These are phyloP conservation scores for Brenthis daphne DNA, from an alignment of 2,888 invertebrate species.

Conservation along the genomic window DNA sequence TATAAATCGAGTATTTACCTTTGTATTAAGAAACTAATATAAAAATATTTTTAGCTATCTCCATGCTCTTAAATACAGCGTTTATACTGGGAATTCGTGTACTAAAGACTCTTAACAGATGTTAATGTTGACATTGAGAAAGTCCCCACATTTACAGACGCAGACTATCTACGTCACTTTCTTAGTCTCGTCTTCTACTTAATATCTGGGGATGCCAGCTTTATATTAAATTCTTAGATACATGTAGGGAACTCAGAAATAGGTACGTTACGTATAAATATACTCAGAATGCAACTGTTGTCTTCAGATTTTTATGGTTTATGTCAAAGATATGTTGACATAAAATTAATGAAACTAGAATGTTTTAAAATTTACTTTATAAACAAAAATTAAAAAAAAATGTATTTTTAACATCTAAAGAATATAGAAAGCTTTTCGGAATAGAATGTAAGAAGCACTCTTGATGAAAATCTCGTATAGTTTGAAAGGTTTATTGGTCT, in stretches of 20 bases:
- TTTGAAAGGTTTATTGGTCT: slow-evolving; percentile 22
- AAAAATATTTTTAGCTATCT: not conserved
- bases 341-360: too few relatives aligned
- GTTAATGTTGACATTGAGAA: slow-evolving; percentile 17
- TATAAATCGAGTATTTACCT: not conserved
- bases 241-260: not conserved
- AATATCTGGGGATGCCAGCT: slow-evolving; percentile 21
- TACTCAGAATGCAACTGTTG: not conserved
- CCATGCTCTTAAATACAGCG: not conserved
- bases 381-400: too few relatives aligned
- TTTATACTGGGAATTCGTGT: too few relatives aligned
- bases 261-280: not conserved
- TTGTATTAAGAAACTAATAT: too few relatives aligned
- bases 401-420: not conserved
- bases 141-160: slow-evolving; percentile 18
- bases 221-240: slow-evolving; percentile 27
- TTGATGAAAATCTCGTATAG: slow-evolving; percentile 11
- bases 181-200: slow-evolving; percentile 20
- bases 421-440: not conserved
- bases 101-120: slow-evolving; percentile 11
- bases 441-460: not conserved
- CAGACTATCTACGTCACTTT: slow-evolving; percentile 9
- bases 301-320: not conserved
- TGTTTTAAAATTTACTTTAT: too few relatives aligned
- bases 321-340: not conserved